phyloP scores from a whole-genome alignment of 2,888 invertebrate genomes.

The Dorcus hopei region DNA sequence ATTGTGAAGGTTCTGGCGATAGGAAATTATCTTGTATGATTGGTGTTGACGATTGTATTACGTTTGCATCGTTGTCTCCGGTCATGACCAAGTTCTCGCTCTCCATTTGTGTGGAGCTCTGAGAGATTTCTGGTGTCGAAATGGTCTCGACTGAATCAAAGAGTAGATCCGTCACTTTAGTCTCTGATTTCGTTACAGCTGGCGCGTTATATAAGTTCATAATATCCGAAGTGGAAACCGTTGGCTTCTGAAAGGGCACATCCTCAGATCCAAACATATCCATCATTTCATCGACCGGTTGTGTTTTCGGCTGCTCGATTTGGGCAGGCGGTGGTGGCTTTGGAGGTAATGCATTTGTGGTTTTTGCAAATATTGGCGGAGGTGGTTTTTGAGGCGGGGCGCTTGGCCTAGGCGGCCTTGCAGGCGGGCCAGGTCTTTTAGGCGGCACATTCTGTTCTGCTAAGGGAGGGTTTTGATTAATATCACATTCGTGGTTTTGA shows the following conservation, averaged over 20 bases:
- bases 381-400: slow-evolving; percentile 35
- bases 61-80: neutral
- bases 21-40: slow-evolving; percentile 34
- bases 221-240: slow-evolving; percentile 47
- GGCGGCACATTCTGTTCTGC: slow-evolving; percentile 14
- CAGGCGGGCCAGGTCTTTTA: slow-evolving; percentile 27
- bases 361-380: slow-evolving; percentile 25
- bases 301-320: slow-evolving; percentile 33
- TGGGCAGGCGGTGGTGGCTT: slow-evolving; percentile 41
- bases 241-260: slow-evolving; percentile 39
- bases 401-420: slow-evolving; percentile 36
- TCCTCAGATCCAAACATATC: slow-evolving; percentile 44
- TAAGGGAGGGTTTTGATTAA: slow-evolving; percentile 45
- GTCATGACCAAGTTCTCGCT: neutral
- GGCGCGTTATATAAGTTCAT: slow-evolving; percentile 44
- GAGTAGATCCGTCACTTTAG: slow-evolving; percentile 28
- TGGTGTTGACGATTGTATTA: slow-evolving; percentile 1
- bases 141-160: slow-evolving; percentile 28
- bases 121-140: neutral
- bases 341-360: slow-evolving; percentile 31
- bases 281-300: slow-evolving; percentile 34
- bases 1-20: slow-evolving; percentile 43
- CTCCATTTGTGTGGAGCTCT: neutral
- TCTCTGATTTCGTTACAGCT: slow-evolving; percentile 11
- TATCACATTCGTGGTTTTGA: slow-evolving; percentile 43